Base-by-base conservation (phyloP, 2,797 vertebrate species). In the Clarias platycephalus region DNA sequence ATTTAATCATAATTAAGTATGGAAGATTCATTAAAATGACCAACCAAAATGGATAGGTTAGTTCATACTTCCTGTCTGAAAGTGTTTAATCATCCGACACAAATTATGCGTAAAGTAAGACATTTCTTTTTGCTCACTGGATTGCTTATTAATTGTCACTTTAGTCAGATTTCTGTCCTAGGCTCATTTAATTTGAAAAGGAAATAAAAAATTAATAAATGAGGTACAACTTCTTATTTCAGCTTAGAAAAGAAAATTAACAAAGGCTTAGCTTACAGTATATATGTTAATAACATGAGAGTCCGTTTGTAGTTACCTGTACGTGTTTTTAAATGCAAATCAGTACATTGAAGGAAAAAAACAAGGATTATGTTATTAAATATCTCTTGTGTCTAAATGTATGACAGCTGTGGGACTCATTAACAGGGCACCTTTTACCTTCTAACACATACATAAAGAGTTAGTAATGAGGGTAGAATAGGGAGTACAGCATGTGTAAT, bases 401-500 rank as follows among this genome's bases (percentile, higher is more conserved):
- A 81, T 71, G 64, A 70, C 44, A 83, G 74, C 81, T 66, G 66
- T 75, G 67, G 82, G 75, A 83, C 49, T 83, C 57, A 83, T 88
- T 86, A 81, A 79, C 74, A 76, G 31, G 31, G 72, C 20, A 80
- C 62, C 57, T 37, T 70, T 62, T 74, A 74, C 58, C 40, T 31
- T 67, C 70, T 77, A 82, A 85, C 83, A 87, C 70, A 74, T 76
- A 68, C 53, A 55, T 82, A 74, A 80, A 68, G 86, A 34, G 89
- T 91, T 88, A 88, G 91, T 89, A 89, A 90, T 91, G 88, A 91
- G 74, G 87, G 90, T 92, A 90, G 90, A 90, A 81, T 68, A 81
- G 77, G 70, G 76, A 64, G 83, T 57, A 62, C 80, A 83, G 89
- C 90, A 91, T 91, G 90, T 94, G 94, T 92, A 93, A 94, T 91